A percentile compares a stretch with the other conserved stretches of the same genome.
Conservation (phyloP, 2,888 invertebrate species). For the Lithophane semibrunnea region DNA sequence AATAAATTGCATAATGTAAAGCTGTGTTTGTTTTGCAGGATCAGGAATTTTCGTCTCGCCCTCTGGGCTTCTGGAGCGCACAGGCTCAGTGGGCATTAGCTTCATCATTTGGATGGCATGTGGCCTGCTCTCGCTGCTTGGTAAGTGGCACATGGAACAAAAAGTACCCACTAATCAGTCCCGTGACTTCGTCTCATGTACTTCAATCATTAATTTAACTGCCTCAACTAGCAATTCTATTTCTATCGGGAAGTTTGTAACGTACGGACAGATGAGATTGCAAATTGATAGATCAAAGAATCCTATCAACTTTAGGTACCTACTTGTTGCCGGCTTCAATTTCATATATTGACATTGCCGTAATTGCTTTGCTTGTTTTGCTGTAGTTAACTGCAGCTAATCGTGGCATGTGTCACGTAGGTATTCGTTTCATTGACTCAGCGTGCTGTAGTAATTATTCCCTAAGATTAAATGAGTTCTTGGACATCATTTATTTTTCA, state of each 20-base stretch:
- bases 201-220: conserved; percentile 53
- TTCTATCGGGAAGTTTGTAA: conserved; percentile 39
- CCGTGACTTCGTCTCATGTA: conserved; percentile 46
- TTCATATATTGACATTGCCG: conserved; percentile 26
- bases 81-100: conserved; percentile 98
- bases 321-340: conserved; percentile 19
- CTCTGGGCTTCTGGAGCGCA: conserved; percentile 97
- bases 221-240: conserved; percentile 51
- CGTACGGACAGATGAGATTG: conserved; percentile 19
- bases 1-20: conserved; percentile 32
- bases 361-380: conserved; percentile 43
- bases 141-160: conserved; percentile 88
- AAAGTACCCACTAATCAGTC: conserved; percentile 39
- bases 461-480: neutral
- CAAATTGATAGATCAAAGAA: conserved; percentile 40
- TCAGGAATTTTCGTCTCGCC: conserved; percentile 99
- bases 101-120: conserved; percentile 98
- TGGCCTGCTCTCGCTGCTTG: conserved; percentile 96
- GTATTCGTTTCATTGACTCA: conserved; percentile 16
- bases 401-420: conserved; percentile 26
- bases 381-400: conserved; percentile 9
- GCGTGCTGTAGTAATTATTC: conserved; percentile 12
- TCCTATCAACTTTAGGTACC: conserved; percentile 17
- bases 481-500: conserved; percentile 12
- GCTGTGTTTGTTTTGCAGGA: conserved; percentile 89